A percentile compares a stretch with the other conserved stretches of the same genome.
Evolutionary conservation across 2,113 vertebrate species (phyloP).

Genomic region (Xiphophorus couchianus): DNA sequence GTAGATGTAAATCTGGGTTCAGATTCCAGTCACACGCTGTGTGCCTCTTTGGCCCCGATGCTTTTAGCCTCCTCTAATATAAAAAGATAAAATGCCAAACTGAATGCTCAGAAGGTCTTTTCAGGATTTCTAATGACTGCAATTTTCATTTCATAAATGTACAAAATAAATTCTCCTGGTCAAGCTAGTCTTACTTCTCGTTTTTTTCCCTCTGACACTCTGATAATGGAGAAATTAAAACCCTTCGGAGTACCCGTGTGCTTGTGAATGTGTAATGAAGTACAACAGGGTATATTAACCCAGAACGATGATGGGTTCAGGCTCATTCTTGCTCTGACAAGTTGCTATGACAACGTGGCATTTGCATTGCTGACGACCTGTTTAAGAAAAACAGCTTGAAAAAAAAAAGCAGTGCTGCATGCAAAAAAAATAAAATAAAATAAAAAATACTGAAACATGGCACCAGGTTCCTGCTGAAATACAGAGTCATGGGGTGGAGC

Average conservation of each 20-base stretch:
- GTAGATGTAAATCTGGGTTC: slow-evolving; percentile 52
- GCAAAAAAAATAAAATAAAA: not conserved
- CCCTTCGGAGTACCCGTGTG: slow-evolving; percentile 17
- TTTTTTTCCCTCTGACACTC: not conserved
- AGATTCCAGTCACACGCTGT: slow-evolving; percentile 47
- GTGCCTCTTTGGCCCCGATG: slow-evolving; percentile 35
- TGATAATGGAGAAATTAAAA: slow-evolving; percentile 28
- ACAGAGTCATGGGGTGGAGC: not conserved
- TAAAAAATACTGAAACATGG: not conserved
- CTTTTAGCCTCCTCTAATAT: slow-evolving; percentile 45
- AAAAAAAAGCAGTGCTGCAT: not conserved
- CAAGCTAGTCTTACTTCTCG: not conserved
- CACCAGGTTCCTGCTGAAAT: not conserved
- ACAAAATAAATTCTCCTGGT: slow-evolving; percentile 6
- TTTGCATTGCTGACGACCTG: slow-evolving; percentile 14
- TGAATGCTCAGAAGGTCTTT: slow-evolving; percentile 43
- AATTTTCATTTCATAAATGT: slow-evolving; percentile 31
- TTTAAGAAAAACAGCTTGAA: not conserved
- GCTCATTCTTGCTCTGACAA: slow-evolving; percentile 4
- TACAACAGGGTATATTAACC: slow-evolving; percentile 29
- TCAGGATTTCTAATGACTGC: slow-evolving; percentile 21
- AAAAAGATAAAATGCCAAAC: slow-evolving; percentile 33
- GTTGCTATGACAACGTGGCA: slow-evolving; percentile 48
- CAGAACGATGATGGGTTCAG: slow-evolving; percentile 26
- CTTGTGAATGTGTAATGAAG: slow-evolving; percentile 36